A percentile compares a stretch with the other conserved stretches of the same genome.
Conservation (phyloP, 2,797 vertebrate genomes). For the Apogon hyalosoma region DNA sequence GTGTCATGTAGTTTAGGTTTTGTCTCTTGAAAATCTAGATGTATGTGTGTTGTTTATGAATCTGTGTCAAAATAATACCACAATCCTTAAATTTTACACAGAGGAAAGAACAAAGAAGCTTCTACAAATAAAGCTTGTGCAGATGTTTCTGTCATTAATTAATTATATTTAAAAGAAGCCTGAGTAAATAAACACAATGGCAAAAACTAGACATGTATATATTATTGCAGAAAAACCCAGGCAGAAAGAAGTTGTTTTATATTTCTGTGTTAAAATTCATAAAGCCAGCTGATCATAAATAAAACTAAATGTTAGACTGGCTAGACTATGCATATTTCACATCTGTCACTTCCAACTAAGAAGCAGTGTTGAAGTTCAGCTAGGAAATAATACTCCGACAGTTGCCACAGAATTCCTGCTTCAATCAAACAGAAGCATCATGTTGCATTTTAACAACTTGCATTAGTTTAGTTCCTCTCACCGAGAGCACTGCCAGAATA, state of each 20-base stretch:
- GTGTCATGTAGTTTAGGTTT: not conserved
- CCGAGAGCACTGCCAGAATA: constrained; percentile 38
- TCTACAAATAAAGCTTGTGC: too few species aligned
- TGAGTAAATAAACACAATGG: too few species aligned
- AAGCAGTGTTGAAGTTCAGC: not conserved
- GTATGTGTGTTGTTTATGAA: not conserved
- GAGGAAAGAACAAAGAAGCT: constrained; percentile 7
- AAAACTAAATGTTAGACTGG: not conserved
- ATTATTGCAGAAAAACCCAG: too few species aligned
- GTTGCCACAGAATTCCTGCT: constrained; percentile 20
- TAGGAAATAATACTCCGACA: constrained; percentile 5
- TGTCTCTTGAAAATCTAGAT: not conserved
- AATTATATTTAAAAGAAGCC: too few species aligned
- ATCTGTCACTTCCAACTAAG: constrained; percentile 17
- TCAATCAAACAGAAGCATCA: constrained; percentile 47
- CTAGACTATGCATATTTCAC: constrained; percentile 7
- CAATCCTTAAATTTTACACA: constrained; percentile 7
- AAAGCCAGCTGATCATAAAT: not conserved
- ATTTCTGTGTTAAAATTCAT: not conserved
- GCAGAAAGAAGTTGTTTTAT: not conserved
- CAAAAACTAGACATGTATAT: too few species aligned
- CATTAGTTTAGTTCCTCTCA: constrained; percentile 32
- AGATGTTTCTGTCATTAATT: too few species aligned
- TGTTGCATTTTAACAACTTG: constrained; percentile 45
- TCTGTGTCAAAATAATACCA: constrained; percentile 2